Base-by-base conservation (phyloP, 2,113 vertebrate species). In the Psilopsiagon aurifrons region DNA sequence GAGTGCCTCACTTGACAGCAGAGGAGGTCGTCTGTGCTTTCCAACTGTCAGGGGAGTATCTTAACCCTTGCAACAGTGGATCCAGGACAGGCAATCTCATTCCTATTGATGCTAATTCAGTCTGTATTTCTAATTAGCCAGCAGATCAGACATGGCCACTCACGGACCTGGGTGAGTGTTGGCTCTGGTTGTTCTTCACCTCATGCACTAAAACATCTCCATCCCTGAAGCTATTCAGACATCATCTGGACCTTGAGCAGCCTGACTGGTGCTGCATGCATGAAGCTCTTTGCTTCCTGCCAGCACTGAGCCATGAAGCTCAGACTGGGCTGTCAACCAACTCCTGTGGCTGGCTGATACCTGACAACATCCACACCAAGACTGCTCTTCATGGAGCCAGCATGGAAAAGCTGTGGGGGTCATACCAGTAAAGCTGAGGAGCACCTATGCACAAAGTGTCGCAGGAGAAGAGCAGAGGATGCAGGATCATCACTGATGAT, bases 251-350 rank as follows among this genome's bases (percentile, higher is more conserved):
- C 33, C 12, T n/a, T 17, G 33, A 63, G 29, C 28, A 59, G 51
- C 24, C 33, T 13, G 28, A 41, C 0, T 16, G 17, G 23, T 0
- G 0, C 6, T 59, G 44, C 17, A 10, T 10, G 12, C 1, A 3
- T 17, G 24, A 33, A 37, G 59, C 22, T 66, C 24, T 57, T 55
- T 43, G 44, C 10, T 43, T 44, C 17, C 60, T 62, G 35, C 41
- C 60, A 67, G n/a, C 15, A 4, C n/a, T 14, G 59, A 78, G 71
- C 64, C 29, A 3, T 2, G 10, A 73, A n/a, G 79, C 66, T 66
- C 57, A 37, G 23, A 29, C 18, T 11, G 17, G 16, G 49, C 49
- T 83, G 37, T 60, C 44, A 35, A 4, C 13, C 66, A 59, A 1
- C 29, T 35, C 33, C 44, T 27, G 37, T 35, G 35, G 14, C 27